These are phyloP conservation scores for Escarpia spicata DNA, from an alignment of 2,888 invertebrate species.

Conservation along the genomic window DNA sequence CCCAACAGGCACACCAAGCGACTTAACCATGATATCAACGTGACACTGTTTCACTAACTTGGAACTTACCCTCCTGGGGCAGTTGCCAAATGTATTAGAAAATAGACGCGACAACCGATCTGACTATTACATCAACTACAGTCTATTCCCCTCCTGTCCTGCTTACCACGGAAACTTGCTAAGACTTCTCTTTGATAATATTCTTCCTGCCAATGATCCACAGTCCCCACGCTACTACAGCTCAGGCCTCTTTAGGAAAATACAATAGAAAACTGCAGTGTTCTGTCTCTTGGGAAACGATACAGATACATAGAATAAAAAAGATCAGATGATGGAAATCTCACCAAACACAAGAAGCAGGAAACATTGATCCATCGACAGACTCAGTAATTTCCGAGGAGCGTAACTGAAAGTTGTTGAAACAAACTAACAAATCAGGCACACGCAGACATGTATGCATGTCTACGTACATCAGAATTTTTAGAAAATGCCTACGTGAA, in stretches of 20 bases:
- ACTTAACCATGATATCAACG: neutral
- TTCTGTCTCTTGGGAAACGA: neutral
- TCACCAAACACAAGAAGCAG: neutral
- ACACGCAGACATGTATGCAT: neutral
- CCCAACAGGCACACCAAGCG: neutral
- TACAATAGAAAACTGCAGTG: constrained; percentile 16
- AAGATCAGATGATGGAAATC: neutral
- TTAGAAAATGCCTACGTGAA: neutral
- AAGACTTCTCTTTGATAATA: neutral
- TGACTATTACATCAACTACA: neutral
- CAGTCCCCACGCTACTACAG: neutral
- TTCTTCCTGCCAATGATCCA: neutral
- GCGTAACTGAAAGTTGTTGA: neutral
- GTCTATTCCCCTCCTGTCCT: neutral
- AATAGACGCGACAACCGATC: neutral
- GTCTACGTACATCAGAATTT: neutral
- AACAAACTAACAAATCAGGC: neutral
- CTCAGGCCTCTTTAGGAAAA: neutral
- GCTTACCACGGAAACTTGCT: neutral
- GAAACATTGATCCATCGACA: neutral
- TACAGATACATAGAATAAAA: neutral
- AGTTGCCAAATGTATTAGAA: neutral
- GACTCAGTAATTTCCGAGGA: neutral
- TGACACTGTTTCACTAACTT: neutral
- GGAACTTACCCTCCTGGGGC: neutral